A percentile compares a stretch with the other conserved stretches of the same genome.
Evolutionary conservation across 64 coral and sea anemone species (phyloP).

Genomic region (Dendronephthya gigantea): DNA sequence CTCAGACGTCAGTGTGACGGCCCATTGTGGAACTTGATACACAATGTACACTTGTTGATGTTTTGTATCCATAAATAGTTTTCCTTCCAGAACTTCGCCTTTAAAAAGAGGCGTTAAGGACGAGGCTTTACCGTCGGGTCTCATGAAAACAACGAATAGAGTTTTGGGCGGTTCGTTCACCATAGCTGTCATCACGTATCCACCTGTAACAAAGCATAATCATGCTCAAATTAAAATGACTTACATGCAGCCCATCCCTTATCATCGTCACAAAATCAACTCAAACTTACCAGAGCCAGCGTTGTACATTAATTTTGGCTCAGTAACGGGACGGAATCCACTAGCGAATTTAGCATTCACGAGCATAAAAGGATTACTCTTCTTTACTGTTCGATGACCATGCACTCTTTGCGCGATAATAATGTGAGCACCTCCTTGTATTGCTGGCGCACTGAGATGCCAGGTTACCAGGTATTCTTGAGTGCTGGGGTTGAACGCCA

Average conservation of each 20-base stretch:
- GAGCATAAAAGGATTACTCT: background rate
- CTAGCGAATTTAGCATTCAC: background rate
- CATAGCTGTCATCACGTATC: background rate
- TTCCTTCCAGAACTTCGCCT: background rate
- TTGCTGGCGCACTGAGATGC: background rate
- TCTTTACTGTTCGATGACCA: background rate
- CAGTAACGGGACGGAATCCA: background rate
- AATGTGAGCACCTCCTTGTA: background rate
- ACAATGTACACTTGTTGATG: background rate
- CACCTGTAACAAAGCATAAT: background rate
- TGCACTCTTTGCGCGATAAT: background rate
- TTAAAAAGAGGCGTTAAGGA: background rate
- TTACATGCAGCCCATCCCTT: too few relatives aligned
- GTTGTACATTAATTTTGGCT: constrained; percentile 12
- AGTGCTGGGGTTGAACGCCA: background rate
- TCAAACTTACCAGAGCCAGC: background rate
- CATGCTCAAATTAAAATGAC: too few relatives aligned
- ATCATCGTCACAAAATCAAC: too few relatives aligned
- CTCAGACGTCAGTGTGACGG: background rate
- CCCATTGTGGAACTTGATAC: background rate
- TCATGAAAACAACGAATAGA: background rate
- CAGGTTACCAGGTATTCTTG: background rate
- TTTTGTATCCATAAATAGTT: background rate
- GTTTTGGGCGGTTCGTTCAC: background rate
- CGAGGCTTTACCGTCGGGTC: background rate